Percentiles rank a stretch among this genome's conserved stretches.
Evolutionary conservation across 2,888 invertebrate species (phyloP).

Genomic region (Zonitis immaculata): DNA sequence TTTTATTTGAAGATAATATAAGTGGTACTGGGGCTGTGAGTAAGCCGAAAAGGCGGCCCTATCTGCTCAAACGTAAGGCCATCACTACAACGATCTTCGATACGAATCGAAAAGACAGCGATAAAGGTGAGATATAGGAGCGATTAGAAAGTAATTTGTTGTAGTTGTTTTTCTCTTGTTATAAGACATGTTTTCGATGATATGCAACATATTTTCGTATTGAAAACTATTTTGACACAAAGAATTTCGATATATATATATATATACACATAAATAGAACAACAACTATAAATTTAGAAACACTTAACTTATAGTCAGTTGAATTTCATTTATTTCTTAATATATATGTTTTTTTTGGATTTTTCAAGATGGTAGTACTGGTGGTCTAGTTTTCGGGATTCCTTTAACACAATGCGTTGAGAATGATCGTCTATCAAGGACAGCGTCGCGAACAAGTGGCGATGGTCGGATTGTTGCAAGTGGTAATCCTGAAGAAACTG

Average conservation of each 20-base stretch:
- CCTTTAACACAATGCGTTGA: slow-evolving; percentile 79
- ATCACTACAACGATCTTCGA: slow-evolving; percentile 86
- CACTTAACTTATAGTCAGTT: slow-evolving; percentile 5
- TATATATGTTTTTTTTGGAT: not conserved
- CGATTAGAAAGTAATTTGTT: not conserved
- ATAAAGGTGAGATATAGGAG: slow-evolving; percentile 55
- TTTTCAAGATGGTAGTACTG: slow-evolving; percentile 28
- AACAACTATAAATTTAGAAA: slow-evolving; percentile 13
- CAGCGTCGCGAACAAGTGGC: slow-evolving; percentile 38
- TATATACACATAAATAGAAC: slow-evolving; percentile 20
- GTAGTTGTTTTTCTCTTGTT: not conserved
- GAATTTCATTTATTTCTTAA: not conserved
- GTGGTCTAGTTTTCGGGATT: slow-evolving; percentile 75
- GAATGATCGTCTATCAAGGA: slow-evolving; percentile 62
- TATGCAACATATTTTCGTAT: slow-evolving; percentile 13
- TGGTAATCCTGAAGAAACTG: slow-evolving; percentile 43
- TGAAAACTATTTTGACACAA: slow-evolving; percentile 16
- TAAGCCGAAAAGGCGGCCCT: slow-evolving; percentile 73
- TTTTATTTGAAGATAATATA: slow-evolving; percentile 48
- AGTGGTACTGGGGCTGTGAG: slow-evolving; percentile 50
- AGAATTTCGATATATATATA: slow-evolving; percentile 17
- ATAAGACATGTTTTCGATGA: not conserved
- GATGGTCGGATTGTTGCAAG: slow-evolving; percentile 22
- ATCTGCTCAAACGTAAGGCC: slow-evolving; percentile 81
- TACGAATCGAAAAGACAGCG: slow-evolving; percentile 62